Percentiles rank a stretch among this genome's conserved stretches.
These are phyloP conservation scores for Brachionus paranguensis DNA, from an alignment of 1,140 invertebrate species.

Conservation along the genomic window DNA sequence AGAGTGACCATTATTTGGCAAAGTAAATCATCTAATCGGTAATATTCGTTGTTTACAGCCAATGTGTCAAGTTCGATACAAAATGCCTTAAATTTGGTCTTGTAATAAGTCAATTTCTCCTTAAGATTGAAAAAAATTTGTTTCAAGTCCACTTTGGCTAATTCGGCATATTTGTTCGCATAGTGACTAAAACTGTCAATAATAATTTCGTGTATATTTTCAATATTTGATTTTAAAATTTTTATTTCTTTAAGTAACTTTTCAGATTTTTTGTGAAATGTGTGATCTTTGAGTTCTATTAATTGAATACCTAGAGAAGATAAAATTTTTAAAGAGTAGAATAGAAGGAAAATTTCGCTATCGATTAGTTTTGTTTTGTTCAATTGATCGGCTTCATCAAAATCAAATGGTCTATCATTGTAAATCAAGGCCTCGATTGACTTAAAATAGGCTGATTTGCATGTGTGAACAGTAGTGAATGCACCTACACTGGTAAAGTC, in stretches of 20 bases:
- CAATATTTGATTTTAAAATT: not conserved
- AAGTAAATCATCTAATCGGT: not conserved
- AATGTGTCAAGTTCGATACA: not conserved
- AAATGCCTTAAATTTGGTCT: slow-evolving; percentile 13
- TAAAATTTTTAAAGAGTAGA: slow-evolving; percentile 21
- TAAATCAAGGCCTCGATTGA: not conserved
- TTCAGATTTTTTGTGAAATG: slow-evolving; percentile 5
- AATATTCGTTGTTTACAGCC: not conserved
- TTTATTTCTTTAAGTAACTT: not conserved
- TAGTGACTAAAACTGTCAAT: not conserved
- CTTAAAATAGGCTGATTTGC: not conserved
- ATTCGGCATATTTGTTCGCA: not conserved
- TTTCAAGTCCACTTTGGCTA: not conserved
- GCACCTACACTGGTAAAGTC: slow-evolving; percentile 37
- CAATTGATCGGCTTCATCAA: not conserved
- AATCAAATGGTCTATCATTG: slow-evolving; percentile 12
- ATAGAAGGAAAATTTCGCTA: not conserved
- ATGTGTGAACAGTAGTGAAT: slow-evolving; percentile 21
- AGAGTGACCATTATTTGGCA: not conserved
- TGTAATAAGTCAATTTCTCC: not conserved
- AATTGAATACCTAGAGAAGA: not conserved
- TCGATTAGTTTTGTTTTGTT: slow-evolving; percentile 6
- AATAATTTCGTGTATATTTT: not conserved
- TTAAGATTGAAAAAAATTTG: slow-evolving; percentile 24
- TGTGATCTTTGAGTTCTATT: slow-evolving; percentile 11